Evolutionary conservation across 1,140 invertebrate species (phyloP), one percentile per base, ranked within the genome.

Genomic region (Tachypleus tridentatus): DNA sequence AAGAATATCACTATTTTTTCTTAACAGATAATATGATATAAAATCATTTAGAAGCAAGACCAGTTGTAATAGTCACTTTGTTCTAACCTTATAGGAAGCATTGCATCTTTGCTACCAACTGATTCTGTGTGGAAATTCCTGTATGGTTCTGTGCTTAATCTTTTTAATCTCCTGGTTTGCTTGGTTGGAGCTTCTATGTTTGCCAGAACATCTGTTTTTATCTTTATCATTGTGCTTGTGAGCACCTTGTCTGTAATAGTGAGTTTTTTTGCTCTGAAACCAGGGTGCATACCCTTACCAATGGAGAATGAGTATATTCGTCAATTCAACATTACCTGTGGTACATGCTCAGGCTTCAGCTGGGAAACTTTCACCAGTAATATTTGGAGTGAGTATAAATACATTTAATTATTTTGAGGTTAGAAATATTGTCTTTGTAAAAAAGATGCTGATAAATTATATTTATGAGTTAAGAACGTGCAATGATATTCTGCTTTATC

Each of bases 171-270:
- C 52, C 69, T 89, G 0, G 87, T 99, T 48, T 97, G 93, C 70
- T 76, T 99, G 10, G 87, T 98, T 64, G 97, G 97, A 5, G 91
- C 96, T 3, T 82, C 87, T 4, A 85, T 98, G 79, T 99, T 99
- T 82, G 95, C 95, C 0, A 91, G 94, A 75, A 97, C 92, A 56
- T 93, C 89, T 70, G 85, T 95, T 29, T 80, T 81, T n/a, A 83
- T 83, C 60, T 77, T 85, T 52, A 62, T 74, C 54, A 66, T 77
- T 52, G 78, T 81, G 29, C 70, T 76, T 49, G 54, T 73, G 48
- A 70, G 75, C 64, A 74, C 87, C 60, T 86, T 91, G 72, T 84
- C 92, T 73, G 83, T 84, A 51, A 81, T 89, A 51, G 87, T 93
- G 63, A 86, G 87, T 8, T 80, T 91, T 56, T 89, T 77, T 5